Evolutionary conservation across 1,140 invertebrate genomes (phyloP).

Genomic region (Panagrolaimus sp.): DNA sequence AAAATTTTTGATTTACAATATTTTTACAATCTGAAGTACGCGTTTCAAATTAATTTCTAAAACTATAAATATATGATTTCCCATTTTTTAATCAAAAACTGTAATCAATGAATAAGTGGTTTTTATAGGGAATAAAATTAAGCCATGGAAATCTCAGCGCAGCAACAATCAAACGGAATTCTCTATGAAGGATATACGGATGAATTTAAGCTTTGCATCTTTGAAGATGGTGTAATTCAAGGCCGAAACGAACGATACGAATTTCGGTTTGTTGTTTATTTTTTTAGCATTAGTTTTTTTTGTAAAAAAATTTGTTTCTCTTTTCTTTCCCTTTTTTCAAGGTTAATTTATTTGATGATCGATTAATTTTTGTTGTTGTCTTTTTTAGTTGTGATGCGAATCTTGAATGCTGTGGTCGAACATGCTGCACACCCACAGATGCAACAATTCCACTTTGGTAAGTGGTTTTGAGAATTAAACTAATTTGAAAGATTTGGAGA

Average conservation of each 20-base stretch:
- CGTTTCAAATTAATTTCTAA: not conserved
- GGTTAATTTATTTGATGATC: slow-evolving; percentile 22
- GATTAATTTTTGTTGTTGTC: slow-evolving; percentile 1
- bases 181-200: slow-evolving; percentile 45
- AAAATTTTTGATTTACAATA: no score
- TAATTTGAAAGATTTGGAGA: not conserved
- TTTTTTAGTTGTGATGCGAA: slow-evolving; percentile 35
- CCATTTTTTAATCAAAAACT: no score
- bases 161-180: slow-evolving; percentile 43
- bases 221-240: slow-evolving; percentile 35
- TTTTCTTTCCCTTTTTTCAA: not conserved
- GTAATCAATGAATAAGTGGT: no score
- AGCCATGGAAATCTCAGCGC: slow-evolving; percentile 37
- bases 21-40: not conserved
- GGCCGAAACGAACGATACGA: slow-evolving; percentile 47
- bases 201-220: slow-evolving; percentile 44
- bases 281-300: not conserved
- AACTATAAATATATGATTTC: no score
- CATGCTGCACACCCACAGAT: slow-evolving; percentile 42
- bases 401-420: slow-evolving; percentile 42
- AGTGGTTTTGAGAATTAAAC: not conserved
- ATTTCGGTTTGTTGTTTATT: slow-evolving; percentile 36
- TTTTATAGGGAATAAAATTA: not conserved
- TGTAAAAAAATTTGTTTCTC: not conserved
- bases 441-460: slow-evolving; percentile 44